These are phyloP conservation scores for Tenrec ecaudatus DNA, from an alignment of 2,113 vertebrate species.

Conservation along the genomic window DNA sequence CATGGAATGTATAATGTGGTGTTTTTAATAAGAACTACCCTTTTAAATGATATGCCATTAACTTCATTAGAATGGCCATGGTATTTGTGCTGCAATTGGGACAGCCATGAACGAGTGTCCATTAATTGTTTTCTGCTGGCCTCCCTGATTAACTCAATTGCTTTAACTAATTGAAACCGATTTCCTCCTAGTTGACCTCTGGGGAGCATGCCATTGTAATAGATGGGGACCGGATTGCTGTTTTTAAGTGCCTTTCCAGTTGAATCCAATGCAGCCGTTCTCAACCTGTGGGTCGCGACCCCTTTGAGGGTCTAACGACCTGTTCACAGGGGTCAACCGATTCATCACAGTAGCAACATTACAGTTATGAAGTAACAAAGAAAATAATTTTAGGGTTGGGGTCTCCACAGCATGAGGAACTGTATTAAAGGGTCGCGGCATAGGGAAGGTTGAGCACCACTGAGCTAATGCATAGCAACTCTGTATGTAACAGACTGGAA, in stretches of 20 bases:
- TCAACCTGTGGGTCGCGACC: too few relatives aligned
- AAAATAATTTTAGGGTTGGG: too few relatives aligned
- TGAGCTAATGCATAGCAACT: not conserved
- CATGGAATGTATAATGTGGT: constrained; percentile 76
- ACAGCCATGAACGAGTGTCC: not conserved
- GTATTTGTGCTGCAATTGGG: not conserved
- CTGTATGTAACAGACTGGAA: not conserved
- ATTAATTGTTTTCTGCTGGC: not conserved
- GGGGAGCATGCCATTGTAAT: not conserved
- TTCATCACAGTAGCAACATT: too few relatives aligned
- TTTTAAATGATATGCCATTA: constrained; percentile 32
- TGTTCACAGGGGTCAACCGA: too few relatives aligned
- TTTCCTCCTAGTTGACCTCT: not conserved
- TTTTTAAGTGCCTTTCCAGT: not conserved
- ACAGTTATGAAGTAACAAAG: too few relatives aligned
- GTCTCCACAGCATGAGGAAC: too few relatives aligned
- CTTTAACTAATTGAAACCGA: not conserved
- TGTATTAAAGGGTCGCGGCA: too few relatives aligned
- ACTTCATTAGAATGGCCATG: not conserved
- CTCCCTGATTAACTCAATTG: not conserved
- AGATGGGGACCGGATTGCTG: not conserved
- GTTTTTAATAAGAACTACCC: constrained; percentile 34
- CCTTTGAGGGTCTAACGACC: too few relatives aligned
- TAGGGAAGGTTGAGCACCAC: too few relatives aligned
- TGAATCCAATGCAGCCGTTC: too few relatives aligned